Evolutionary conservation across 2,888 invertebrate genomes (phyloP), one percentile per base, ranked within the genome.

Genomic region (Petrolisthes manimaculis): DNA sequence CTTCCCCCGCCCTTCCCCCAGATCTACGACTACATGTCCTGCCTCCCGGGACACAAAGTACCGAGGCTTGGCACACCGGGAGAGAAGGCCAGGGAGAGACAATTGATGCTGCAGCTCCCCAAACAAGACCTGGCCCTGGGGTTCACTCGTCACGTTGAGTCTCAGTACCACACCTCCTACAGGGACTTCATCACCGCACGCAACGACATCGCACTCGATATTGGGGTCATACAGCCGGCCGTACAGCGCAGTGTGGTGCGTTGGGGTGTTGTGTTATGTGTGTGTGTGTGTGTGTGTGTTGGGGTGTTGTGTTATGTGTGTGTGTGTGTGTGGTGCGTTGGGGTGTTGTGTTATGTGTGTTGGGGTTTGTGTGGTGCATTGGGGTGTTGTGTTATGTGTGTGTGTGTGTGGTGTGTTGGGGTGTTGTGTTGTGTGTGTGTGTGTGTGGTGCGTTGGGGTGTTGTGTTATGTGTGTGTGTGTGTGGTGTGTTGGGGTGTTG

Each of bases 181-280:
- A 96, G 98, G 93, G 98, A 98, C 93, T 99, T 99, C 93, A 96
- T 98, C 92, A 96, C 97, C 83, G 97, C 97, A 86, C 95, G 99
- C 84, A 99, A 99, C 93, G 98, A 98, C 94, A 96, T 98, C 92
- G 98, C 98, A 74, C 95, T 99, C 92, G 99, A 99, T 93, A 97
- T 99, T 92, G 99, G 97, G 93, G 93, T 93, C 91, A 94, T 94
- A 9, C 93, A 93, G 88, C 93, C 94, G 78, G 92, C 92, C 89
- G 91, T 91, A 75, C 88, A 88, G 37, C 54, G 82, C 21, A 82
- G 84, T 61, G 81, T 69, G 67, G 91, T 89, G 69, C 82, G 88
- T n/a, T n/a, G n/a, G n/a, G n/a, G n/a, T n/a, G n/a, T n/a, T n/a
- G n/a, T n/a, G n/a, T n/a, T n/a, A n/a, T n/a, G n/a, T n/a, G n/a